Base-by-base conservation (phyloP, 2,113 vertebrate species). In the Saguinus imperator region DNA sequence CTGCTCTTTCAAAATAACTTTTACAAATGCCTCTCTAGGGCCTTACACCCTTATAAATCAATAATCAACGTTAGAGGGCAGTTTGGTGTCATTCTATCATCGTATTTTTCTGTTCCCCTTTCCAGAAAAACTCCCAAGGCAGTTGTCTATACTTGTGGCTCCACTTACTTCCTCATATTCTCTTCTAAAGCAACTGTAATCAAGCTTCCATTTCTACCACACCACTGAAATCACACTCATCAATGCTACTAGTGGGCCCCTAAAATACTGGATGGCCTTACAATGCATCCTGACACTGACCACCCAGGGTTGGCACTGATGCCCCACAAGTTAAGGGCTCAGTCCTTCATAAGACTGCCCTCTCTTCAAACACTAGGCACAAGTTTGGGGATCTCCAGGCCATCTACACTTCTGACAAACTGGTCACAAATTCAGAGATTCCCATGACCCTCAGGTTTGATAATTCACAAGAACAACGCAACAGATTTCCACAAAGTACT, bases 211-310 rank as follows among this genome's bases (percentile, higher is more conserved):
- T 13, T 55, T 4, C 35, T 37, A 61, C 52, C 66, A 27, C 6
- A 20, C 55, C 66, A 12, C 14, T 58, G 37, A 72, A 48, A 2
- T 72, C 32, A 55, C 18, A 40, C 43, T 40, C 66, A 43, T 13
- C 20, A 1, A 2, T 43, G 64, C 20, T 35, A 0, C 40, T 9
- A 29, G 35, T 8, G 25, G 35, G 3, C 3, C 52, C 52, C 40
- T 55, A n/a, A n/a, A 52, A 4, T 50, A 17, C 43, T 32, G 27
- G 75, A 13, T 27, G 14, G 23, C 32, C 43, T 37, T 23, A 43
- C 35, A 21, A 11, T 25, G 40, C 61, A 16, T 48, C 73, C 66
- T 48, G 52, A 92, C 17, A 23, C 90, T 23, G 48, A n/a, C 2
- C 79, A 82, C 37, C 14, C 4, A 3, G 61, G n/a, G 37, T 82